These are phyloP conservation scores for Ahaetulla prasina DNA, from an alignment of 2,113 vertebrate species.

Conservation along the genomic window DNA sequence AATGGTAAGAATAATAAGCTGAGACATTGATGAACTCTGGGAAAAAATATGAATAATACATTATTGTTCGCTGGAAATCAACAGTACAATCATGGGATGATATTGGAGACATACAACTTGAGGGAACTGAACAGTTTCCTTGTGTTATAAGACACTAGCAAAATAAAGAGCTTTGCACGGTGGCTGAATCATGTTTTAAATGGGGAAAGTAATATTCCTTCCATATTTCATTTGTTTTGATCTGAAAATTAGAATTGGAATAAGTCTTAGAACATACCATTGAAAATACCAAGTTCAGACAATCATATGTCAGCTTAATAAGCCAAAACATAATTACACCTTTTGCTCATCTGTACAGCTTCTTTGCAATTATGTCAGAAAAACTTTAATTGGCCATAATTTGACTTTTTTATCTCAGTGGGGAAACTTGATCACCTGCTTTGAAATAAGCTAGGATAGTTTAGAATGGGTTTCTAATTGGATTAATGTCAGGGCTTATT, in stretches of 20 bases:
- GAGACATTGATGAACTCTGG: slow-evolving; percentile 60
- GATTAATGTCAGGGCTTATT: not conserved
- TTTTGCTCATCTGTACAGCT: not conserved
- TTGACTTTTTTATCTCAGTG: not conserved
- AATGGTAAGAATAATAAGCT: slow-evolving; percentile 60
- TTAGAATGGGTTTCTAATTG: not conserved
- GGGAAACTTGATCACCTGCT: not conserved
- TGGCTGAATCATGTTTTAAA: slow-evolving; percentile 24
- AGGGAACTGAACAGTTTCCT: not conserved
- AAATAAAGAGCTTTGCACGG: slow-evolving; percentile 6
- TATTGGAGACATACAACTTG: slow-evolving; percentile 11
- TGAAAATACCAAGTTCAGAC: not conserved
- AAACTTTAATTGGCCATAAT: not conserved
- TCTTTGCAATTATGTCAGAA: not conserved
- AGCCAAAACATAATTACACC: not conserved
- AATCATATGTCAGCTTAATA: not conserved
- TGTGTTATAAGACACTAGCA: slow-evolving; percentile 30
- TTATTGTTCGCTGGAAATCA: slow-evolving; percentile 50
- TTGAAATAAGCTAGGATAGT: not conserved
- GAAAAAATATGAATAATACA: slow-evolving; percentile 62
- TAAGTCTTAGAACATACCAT: slow-evolving; percentile 18
- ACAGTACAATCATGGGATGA: slow-evolving; percentile 30
- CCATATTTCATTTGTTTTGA: not conserved
- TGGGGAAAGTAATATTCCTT: slow-evolving; percentile 4
- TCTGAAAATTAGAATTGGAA: not conserved